A percentile compares a stretch with the other conserved stretches of the same genome.
These are phyloP conservation scores for Phrixothrix hirtus DNA, from an alignment of 2,888 invertebrate species.

Conservation along the genomic window DNA sequence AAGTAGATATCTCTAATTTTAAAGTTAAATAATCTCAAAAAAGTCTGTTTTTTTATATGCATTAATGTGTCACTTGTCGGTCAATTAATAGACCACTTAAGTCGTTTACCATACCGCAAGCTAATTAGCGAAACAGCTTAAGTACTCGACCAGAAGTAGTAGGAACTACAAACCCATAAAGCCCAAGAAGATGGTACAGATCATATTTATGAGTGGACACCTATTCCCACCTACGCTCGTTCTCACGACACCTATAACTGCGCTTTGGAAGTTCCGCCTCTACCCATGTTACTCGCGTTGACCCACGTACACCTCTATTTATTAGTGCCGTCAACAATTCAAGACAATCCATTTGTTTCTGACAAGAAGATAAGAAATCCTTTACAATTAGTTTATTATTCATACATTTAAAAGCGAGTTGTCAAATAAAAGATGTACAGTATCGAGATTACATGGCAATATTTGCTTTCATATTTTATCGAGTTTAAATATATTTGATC, in stretches of 20 bases:
- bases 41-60: slow-evolving; percentile 6
- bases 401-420: slow-evolving; percentile 11
- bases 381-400: slow-evolving; percentile 21
- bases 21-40: no score
- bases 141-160: slow-evolving; percentile 5
- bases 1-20: no score
- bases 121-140: slow-evolving; percentile 13
- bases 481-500: no score
- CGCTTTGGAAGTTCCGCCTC: slow-evolving; percentile 40
- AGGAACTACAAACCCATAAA: slow-evolving; percentile 12
- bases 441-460: no score
- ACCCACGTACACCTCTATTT: slow-evolving; percentile 41
- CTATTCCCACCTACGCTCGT: slow-evolving; percentile 42
- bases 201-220: slow-evolving; percentile 35
- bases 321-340: slow-evolving; percentile 35
- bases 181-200: slow-evolving; percentile 21
- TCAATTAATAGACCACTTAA: slow-evolving; percentile 9
- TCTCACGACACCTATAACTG: slow-evolving; percentile 44
- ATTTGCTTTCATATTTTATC: no score
- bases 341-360: slow-evolving; percentile 29
- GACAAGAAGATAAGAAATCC: slow-evolving; percentile 25
- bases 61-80: slow-evolving; percentile 5
- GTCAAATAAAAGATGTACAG: no score
- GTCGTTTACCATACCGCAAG: slow-evolving; percentile 7
- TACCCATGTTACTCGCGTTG: slow-evolving; percentile 38